Conservation (phyloP, 2,797 vertebrate species). For the Florisuga fusca region DNA sequence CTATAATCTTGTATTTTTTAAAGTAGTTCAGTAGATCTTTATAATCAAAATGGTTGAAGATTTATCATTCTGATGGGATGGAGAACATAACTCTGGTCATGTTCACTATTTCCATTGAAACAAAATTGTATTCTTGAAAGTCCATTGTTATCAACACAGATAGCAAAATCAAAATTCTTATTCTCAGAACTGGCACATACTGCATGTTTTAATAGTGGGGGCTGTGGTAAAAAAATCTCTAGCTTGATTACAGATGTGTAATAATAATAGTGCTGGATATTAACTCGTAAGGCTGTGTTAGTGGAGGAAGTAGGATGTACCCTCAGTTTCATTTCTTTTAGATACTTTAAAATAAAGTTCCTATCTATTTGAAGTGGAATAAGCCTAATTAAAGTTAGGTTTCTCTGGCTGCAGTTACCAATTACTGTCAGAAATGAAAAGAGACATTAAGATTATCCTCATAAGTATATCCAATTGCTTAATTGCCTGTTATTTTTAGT, state of each 20-base stretch:
- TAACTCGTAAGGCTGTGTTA: background rate
- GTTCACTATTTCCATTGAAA: background rate
- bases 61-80: background rate
- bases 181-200: background rate
- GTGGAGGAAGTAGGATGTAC: background rate
- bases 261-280: background rate
- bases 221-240: background rate
- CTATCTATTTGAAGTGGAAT: background rate
- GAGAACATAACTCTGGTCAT: background rate
- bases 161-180: background rate
- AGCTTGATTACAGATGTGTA: background rate
- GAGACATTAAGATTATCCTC: background rate
- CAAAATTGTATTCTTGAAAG: background rate
- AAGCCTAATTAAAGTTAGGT: background rate
- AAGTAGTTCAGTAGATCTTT: background rate
- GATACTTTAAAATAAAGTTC: background rate
- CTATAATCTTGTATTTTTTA: no score
- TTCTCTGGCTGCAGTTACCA: background rate
- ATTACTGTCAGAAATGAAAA: background rate
- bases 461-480: background rate
- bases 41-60: background rate
- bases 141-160: background rate
- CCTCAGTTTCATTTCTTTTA: background rate
- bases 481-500: slow-evolving; percentile 30
- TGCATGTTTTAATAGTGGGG: background rate